Conservation (phyloP, 2,888 invertebrate species). For the Gibbula magus region DNA sequence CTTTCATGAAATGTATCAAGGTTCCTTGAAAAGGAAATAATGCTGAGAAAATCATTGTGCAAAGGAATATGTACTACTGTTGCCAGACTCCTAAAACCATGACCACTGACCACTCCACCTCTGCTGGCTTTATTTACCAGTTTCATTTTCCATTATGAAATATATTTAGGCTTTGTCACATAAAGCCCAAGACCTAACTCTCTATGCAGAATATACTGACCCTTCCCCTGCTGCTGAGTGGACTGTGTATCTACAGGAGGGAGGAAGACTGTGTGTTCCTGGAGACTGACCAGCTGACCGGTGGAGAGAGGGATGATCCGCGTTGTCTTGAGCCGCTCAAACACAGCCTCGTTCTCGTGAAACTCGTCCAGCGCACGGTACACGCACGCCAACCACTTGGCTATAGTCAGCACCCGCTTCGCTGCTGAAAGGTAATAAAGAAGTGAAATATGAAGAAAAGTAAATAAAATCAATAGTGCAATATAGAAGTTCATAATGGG, state of each 20-base stretch:
- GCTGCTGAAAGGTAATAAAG: not conserved
- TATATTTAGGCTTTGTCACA: not conserved
- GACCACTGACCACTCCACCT: too few relatives aligned
- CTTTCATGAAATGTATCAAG: too few relatives aligned
- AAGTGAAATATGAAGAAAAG: not conserved
- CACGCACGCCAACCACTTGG: conserved; percentile 72
- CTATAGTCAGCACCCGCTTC: conserved; percentile 41
- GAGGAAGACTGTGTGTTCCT: conserved; percentile 66
- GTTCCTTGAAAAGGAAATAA: too few relatives aligned
- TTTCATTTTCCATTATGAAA: too few relatives aligned
- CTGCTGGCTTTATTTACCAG: too few relatives aligned
- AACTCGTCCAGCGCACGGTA: conserved; percentile 71
- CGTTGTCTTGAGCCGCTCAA: conserved; percentile 49
- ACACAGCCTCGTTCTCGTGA: conserved; percentile 58
- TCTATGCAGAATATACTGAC: not conserved
- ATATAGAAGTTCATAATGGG: too few relatives aligned
- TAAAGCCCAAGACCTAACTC: not conserved
- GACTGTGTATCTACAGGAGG: conserved; percentile 45
- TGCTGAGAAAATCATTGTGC: too few relatives aligned
- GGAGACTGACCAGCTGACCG: conserved; percentile 57
- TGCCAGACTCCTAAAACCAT: too few relatives aligned
- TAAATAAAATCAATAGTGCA: not conserved
- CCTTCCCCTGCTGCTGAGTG: not conserved
- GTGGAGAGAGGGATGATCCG: conserved; percentile 66
- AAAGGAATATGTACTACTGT: too few relatives aligned